Conservation (phyloP, 2,797 vertebrate genomes). For the Tragopan temminckii region DNA sequence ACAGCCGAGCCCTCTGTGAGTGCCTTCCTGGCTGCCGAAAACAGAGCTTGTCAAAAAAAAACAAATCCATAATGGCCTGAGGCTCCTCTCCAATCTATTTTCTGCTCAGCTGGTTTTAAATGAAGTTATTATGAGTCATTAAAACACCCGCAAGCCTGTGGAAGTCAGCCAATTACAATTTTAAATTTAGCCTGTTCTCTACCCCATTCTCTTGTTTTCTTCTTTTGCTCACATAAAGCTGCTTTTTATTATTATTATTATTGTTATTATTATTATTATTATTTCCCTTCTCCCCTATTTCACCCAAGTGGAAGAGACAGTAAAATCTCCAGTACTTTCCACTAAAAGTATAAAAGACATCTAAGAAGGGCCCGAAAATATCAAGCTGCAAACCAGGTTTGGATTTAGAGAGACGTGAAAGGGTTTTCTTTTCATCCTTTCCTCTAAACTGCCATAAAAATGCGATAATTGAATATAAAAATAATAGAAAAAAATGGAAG, state of each 20-base stretch:
- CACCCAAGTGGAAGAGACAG: constrained; percentile 73
- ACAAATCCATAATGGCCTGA: constrained; percentile 98
- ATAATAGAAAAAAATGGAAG: neutral
- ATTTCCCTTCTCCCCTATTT: constrained; percentile 26
- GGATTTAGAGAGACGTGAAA: neutral
- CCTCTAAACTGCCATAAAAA: neutral
- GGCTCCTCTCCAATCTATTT: constrained; percentile 99
- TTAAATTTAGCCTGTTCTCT: constrained; percentile 98
- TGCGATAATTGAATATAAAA: neutral
- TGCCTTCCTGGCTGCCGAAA: constrained; percentile 85
- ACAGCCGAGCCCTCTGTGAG: constrained; percentile 85
- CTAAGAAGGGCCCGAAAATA: neutral
- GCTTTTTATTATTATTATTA: constrained; percentile 57
- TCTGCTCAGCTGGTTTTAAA: constrained; percentile 99
- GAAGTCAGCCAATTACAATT: constrained; percentile 99
- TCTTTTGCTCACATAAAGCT: constrained; percentile 82
- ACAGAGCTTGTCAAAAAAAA: constrained; percentile 84
- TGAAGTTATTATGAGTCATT: constrained; percentile 99
- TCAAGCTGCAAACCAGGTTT: neutral
- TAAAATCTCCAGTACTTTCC: constrained; percentile 52
- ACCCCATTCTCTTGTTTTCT: constrained; percentile 85
- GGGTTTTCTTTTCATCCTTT: neutral
- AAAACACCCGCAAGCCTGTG: constrained; percentile 99
- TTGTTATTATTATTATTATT: neutral
- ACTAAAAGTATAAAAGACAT: neutral